Base-by-base conservation (phyloP, 2,888 invertebrate species). In the Chaetoderma sp. region DNA sequence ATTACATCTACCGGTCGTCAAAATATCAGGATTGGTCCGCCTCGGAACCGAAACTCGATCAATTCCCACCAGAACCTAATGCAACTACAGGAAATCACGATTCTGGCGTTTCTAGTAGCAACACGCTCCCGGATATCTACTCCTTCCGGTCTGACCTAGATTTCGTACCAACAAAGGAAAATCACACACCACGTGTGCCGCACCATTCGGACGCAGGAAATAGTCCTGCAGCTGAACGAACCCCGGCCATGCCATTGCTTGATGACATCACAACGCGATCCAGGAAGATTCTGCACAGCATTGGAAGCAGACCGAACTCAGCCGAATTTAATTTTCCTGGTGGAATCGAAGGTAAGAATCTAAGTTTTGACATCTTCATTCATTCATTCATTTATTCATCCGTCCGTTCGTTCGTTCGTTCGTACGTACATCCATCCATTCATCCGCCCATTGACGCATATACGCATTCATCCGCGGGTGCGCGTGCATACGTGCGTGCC, bases 211-310 rank as follows among this genome's bases (percentile, higher is more conserved):
- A 88, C 55, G 77, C 78, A 0, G 80, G 79, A 63, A 82, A 79
- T 63, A 79, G 80, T 4, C 78, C 79, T 5, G 71, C 69, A 56
- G 71, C 71, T 65, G 79, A 78, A 60, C 78, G 84, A 81, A 86
- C 87, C 5, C 89, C 89, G 16, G 89, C 89, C 21, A 90, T 90
- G 90, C 90, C 89, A 21, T 82, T 90, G 50, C 85, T 90, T 65
- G 89, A 88, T 49, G 90, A 90, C 80, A 89, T 90, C 85, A 89
- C 89, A 42, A 88, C 88, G 45, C 83, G 89, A 60, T 89, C 89
- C 28, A 81, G 90, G 66, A 88, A 88, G 65, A 81, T 83, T 36
- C 77, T 86, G 49, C 81, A 83, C 36, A 81, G 79, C 56, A 81
- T 81, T 47, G 82, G 81, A 36, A 79, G 80, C 61, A 66, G 83